These are phyloP conservation scores for Drosophila kanapiae DNA, from an alignment of 1,140 invertebrate genomes.

Conservation along the genomic window DNA sequence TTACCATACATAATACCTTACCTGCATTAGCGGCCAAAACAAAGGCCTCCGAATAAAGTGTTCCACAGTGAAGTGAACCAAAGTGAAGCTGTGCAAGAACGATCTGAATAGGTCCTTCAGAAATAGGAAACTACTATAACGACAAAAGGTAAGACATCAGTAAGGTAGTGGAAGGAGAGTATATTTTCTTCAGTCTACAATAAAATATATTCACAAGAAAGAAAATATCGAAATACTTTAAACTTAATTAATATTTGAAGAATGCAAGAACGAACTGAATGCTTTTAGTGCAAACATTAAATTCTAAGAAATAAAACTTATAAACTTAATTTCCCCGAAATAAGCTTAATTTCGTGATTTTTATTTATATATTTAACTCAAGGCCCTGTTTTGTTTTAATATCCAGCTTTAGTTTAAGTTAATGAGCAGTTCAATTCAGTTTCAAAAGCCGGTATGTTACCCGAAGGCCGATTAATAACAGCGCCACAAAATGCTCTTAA, in stretches of 20 bases:
- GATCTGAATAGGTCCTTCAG: not conserved
- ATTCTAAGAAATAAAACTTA: not conserved
- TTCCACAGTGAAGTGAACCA: constrained; percentile 15
- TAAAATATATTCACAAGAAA: not conserved
- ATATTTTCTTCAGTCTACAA: not conserved
- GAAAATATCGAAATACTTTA: too few species aligned
- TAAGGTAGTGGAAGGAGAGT: not conserved
- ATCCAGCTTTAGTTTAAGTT: not conserved
- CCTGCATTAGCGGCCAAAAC: constrained; percentile 22
- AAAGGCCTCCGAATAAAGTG: constrained; percentile 47
- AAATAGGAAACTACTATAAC: constrained; percentile 4
- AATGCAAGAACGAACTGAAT: not conserved
- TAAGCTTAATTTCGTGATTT: not conserved
- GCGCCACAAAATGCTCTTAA: too few species aligned
- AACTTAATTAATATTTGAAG: not conserved
- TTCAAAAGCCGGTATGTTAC: too few species aligned
- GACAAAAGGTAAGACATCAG: constrained; percentile 45
- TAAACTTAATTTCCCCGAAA: not conserved
- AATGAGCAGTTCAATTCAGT: not conserved
- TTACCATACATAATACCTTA: constrained; percentile 7
- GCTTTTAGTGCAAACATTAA: not conserved
- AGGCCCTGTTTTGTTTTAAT: not conserved
- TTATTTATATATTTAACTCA: not conserved
- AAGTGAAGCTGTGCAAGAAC: constrained; percentile 15
- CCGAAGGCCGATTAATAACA: not conserved